phyloP scores from a whole-genome alignment of 2,113 vertebrate species.

The Anarhynchus alexandrinus region DNA sequence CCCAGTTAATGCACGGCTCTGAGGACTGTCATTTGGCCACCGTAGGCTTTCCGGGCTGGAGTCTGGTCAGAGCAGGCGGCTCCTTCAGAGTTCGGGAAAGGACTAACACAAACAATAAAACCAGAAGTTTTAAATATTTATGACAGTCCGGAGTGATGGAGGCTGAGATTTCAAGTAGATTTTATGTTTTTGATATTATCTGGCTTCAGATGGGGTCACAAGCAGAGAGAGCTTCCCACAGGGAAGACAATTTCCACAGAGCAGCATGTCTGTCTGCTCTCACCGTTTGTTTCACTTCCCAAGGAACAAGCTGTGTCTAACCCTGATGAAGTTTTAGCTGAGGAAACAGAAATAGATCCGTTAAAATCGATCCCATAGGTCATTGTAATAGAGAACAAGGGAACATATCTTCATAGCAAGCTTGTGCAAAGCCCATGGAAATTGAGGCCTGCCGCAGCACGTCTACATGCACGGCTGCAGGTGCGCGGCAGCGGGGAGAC shows the following conservation, averaged over 20 bases:
- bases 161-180: neutral
- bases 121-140: neutral
- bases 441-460: neutral
- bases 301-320: neutral
- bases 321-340: neutral
- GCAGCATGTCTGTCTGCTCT: neutral
- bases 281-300: neutral
- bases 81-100: neutral
- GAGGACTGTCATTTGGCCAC: neutral
- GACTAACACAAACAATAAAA: neutral
- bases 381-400: neutral
- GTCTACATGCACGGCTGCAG: rapidly evolving
- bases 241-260: neutral
- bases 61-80: neutral
- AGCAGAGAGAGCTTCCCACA: neutral
- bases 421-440: neutral
- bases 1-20: neutral
- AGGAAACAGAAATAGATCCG: neutral
- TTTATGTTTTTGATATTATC: neutral
- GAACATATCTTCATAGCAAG: neutral
- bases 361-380: neutral
- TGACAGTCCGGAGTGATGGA: neutral
- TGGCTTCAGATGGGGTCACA: neutral
- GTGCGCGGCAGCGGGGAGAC: rapidly evolving
- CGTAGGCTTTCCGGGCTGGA: neutral